Conservation (phyloP, 1,140 invertebrate genomes). For the Aethina tumida region DNA sequence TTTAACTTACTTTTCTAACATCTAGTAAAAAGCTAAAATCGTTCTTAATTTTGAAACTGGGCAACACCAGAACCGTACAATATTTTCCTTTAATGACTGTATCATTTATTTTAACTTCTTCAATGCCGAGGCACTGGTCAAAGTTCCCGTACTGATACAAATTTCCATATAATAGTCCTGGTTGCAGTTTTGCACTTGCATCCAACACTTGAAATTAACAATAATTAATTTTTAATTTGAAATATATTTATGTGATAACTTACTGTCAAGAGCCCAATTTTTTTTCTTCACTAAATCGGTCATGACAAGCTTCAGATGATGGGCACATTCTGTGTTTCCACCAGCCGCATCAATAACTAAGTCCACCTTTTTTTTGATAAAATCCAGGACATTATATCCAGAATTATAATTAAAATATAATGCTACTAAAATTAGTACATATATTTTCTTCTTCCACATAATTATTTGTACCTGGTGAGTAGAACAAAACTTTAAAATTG, state of each 20-base stretch:
- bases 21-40: too few species aligned
- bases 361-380: constrained; percentile 1
- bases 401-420: too few species aligned
- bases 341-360: not conserved
- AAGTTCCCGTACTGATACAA: constrained; percentile 10
- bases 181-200: constrained; percentile 13
- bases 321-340: constrained; percentile 3
- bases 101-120: not conserved
- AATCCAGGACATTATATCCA: too few species aligned
- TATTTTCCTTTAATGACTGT: constrained; percentile 13
- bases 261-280: constrained; percentile 8
- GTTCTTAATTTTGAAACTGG: too few species aligned
- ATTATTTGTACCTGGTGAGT: too few species aligned
- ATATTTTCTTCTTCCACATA: too few species aligned
- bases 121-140: constrained; percentile 12
- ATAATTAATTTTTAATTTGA: too few species aligned
- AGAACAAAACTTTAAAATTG: too few species aligned
- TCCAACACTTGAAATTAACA: constrained; percentile 16
- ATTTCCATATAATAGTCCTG: constrained; percentile 11
- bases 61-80: too few species aligned
- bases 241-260: too few species aligned
- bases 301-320: constrained; percentile 4
- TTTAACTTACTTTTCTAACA: too few species aligned
- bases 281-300: constrained; percentile 5
- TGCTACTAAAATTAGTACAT: too few species aligned